Evolutionary conservation across 2,797 vertebrate genomes (phyloP).

Genomic region (Petrocephalus sullivani): DNA sequence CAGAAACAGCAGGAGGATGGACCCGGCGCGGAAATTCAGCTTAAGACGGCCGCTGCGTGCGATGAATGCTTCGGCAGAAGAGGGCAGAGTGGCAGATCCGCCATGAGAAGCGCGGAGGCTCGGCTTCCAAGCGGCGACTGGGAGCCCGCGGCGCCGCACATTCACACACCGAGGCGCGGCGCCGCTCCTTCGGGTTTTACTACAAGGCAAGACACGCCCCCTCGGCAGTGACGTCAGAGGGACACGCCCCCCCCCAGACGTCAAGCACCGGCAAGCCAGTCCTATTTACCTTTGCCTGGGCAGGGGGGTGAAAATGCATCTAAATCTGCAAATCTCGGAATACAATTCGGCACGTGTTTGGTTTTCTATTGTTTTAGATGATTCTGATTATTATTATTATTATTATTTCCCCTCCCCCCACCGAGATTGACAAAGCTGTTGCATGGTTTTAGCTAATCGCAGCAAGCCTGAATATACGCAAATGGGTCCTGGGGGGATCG

Average conservation of each 20-base stretch:
- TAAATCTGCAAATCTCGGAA: neutral
- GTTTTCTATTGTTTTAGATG: neutral
- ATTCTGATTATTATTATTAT: neutral
- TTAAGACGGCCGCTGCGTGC: neutral
- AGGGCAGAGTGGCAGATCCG: neutral
- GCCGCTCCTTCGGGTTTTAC: constrained; percentile 41
- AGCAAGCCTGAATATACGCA: neutral
- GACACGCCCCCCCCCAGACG: constrained; percentile 35
- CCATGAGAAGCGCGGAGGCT: neutral
- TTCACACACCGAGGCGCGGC: constrained; percentile 14
- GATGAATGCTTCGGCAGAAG: neutral
- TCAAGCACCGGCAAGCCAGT: constrained; percentile 33
- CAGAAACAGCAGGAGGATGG: neutral
- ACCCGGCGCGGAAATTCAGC: neutral
- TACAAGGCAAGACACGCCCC: constrained; percentile 41
- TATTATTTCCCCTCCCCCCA: neutral
- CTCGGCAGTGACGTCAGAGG: constrained; percentile 43
- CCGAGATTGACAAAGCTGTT: neutral
- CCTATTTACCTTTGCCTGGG: neutral
- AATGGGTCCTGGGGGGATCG: neutral
- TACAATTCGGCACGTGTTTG: neutral
- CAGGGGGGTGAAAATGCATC: neutral
- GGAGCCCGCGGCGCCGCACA: neutral
- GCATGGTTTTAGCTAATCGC: neutral
- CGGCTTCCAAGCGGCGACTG: neutral